Evolutionary conservation across 1,140 invertebrate species (phyloP), one percentile per base, ranked within the genome.

Genomic region (Oscheius sp.): DNA sequence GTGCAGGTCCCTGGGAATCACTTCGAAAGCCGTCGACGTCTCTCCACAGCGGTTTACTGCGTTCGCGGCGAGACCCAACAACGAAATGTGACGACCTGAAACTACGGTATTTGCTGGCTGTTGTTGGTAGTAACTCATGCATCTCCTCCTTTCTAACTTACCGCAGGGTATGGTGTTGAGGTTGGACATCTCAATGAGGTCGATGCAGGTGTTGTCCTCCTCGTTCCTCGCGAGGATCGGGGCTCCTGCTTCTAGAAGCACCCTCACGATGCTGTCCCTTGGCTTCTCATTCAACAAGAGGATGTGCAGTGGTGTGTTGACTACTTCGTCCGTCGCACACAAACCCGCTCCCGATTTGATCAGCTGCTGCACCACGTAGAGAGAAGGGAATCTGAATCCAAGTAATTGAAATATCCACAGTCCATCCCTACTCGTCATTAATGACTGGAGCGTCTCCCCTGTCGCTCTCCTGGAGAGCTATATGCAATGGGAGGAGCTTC

Each of bases 251-350:
- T 62, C 75, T 23, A 80, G 61, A n/a, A 80, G 63, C 2, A 61
- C 10, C 46, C 61, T 18, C n/a, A 74, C 74, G 13, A 80, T 58
- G 28, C 65, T 81, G 18, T 61, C 45, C 31, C 79, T 13, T 10
- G 67, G 68, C 13, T 42, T 35, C 23, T 67, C 75, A 29, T 42
- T 76, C 32, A 49, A 15, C n/a, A 80, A 58, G n/a, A 81, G 15
- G 15, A 79, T n/a, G 38, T 80, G 79, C 58, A 80, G 69, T 7
- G 79, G 73, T 32, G 78, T 81, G 36, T 81, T 78, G 7, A 67
- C 7, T n/a, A 34, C 26, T 2, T 58, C 26, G 38, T 64, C 59
- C 2, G 20, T 23, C 7, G 31, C 38, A 32, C 64, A 38, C 3
- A 65, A 38, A 23, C 52, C 59, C 2, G 45, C 23, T 4, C 38